phyloP scores from a whole-genome alignment of 2,888 invertebrate genomes.

The Acleris holmiana region DNA sequence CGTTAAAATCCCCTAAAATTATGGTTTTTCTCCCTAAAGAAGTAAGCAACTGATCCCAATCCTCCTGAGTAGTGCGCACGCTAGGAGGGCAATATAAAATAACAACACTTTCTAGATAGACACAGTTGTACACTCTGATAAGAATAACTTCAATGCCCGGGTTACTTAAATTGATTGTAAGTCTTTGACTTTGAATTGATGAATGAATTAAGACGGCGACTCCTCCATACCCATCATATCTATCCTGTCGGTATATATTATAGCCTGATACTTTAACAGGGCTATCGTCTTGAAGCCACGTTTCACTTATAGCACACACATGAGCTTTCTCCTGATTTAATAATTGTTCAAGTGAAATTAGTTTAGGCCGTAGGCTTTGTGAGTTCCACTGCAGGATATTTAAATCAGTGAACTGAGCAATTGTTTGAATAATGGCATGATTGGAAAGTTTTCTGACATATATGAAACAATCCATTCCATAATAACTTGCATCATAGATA shows the following conservation, averaged over 20 bases:
- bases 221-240: constrained; percentile 39
- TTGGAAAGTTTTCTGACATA: constrained; percentile 1
- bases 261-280: constrained; percentile 18
- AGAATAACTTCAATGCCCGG: constrained; percentile 37
- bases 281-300: constrained; percentile 34
- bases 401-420: constrained; percentile 11
- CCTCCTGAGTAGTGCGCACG: constrained; percentile 26
- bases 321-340: constrained; percentile 38
- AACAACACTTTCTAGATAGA: constrained; percentile 23
- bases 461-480: neutral
- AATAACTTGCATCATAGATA: too few species aligned
- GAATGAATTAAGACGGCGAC: constrained; percentile 36
- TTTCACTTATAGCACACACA: constrained; percentile 35
- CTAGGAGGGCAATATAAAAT: constrained; percentile 40
- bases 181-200: constrained; percentile 24
- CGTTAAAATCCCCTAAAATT: constrained; percentile 40
- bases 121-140: constrained; percentile 35
- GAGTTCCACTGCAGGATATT: constrained; percentile 42
- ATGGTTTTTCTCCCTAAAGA: constrained; percentile 25
- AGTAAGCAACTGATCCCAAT: constrained; percentile 40
- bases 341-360: constrained; percentile 33
- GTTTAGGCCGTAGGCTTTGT: constrained; percentile 40
- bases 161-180: constrained; percentile 21
- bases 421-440: neutral
- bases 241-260: constrained; percentile 32